Base-by-base conservation (phyloP, 2,797 vertebrate genomes). In the Eremophila alpestris region DNA sequence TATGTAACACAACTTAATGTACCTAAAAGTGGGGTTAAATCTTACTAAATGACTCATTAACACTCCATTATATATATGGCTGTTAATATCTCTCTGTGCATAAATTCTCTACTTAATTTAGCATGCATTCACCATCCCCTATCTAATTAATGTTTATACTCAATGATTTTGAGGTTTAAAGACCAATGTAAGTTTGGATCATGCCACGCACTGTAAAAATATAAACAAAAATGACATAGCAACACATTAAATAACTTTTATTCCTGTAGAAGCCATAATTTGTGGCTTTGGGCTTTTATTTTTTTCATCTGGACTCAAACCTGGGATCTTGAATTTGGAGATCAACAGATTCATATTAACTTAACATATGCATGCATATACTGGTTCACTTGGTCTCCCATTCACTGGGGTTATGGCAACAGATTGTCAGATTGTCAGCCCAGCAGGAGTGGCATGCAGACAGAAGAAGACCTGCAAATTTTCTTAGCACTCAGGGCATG, bases 1-100 rank as follows among this genome's bases (percentile, higher is more conserved):
- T 60, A 51, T 43, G 77, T 87, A 94, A 88, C 41, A 71, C 13
- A 71, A 7, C 8, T 81, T 93, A 95, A 94, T 87, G 68, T 79
- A 84, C 19, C 43, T 75, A 70, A 93, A 79, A 10, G 46, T 51
- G 40, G 27, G 46, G 40, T 63, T 62, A 89, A 78, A 80, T 94
- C 74, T 92, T 89, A 55, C 27, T 85, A 92, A 64, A 36, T 43
- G 59, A 87, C 59, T 95, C 48, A 75, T 91, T 89, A 96, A 69
- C 67, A 78, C n/a, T 56, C 22, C 23, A 77, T 90, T 90, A 89
- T 36, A 69, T 55, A 60, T 87, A 69, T 59, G 52, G 23, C 2
- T 90, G 9, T 83, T 92, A 70, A 48, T 93, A 77, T 71, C 9
- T 79, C 60, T 88, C 19, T 82, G 24, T 70, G n/a, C 7, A 55